These are phyloP conservation scores for Microhierax caerulescens DNA, from an alignment of 2,797 vertebrate genomes.

Conservation along the genomic window DNA sequence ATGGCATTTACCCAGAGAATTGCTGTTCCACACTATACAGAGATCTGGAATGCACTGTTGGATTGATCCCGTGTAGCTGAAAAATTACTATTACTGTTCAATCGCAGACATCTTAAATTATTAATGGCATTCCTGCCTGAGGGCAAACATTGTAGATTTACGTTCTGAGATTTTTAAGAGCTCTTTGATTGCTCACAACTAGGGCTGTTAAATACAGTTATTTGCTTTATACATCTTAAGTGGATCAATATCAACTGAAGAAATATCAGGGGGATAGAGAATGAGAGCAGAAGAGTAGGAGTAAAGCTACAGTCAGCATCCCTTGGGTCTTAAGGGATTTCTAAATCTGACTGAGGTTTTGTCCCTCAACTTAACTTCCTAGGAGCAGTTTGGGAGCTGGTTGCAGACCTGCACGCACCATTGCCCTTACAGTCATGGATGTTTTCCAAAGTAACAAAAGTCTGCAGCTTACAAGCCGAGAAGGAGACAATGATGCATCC, in stretches of 20 bases:
- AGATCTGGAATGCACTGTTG: not conserved
- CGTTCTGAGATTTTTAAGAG: conserved; percentile 31
- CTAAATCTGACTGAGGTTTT: not conserved
- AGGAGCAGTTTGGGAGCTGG: not conserved
- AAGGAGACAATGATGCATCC: not conserved
- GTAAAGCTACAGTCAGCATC: not conserved
- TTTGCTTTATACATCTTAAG: conserved; percentile 42
- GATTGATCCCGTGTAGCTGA: conserved; percentile 31
- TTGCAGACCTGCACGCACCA: fast-evolving
- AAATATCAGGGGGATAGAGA: not conserved
- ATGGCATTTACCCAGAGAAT: not conserved
- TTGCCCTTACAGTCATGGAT: not conserved
- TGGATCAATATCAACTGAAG: conserved; percentile 24
- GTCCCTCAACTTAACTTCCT: not conserved
- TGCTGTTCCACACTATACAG: not conserved
- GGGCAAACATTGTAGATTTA: conserved; percentile 26
- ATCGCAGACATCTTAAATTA: conserved; percentile 35
- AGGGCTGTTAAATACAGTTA: conserved; percentile 48
- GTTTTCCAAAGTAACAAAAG: not conserved
- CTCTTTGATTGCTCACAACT: conserved; percentile 28
- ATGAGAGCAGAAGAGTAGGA: not conserved
- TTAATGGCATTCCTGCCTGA: conserved; percentile 25
- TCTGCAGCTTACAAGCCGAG: not conserved
- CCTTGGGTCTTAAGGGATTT: not conserved
- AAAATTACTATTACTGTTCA: conserved; percentile 43